Evolutionary conservation across 1,140 invertebrate genomes (phyloP), one percentile per base, ranked within the genome.

Genomic region (Megalonaias nervosa): DNA sequence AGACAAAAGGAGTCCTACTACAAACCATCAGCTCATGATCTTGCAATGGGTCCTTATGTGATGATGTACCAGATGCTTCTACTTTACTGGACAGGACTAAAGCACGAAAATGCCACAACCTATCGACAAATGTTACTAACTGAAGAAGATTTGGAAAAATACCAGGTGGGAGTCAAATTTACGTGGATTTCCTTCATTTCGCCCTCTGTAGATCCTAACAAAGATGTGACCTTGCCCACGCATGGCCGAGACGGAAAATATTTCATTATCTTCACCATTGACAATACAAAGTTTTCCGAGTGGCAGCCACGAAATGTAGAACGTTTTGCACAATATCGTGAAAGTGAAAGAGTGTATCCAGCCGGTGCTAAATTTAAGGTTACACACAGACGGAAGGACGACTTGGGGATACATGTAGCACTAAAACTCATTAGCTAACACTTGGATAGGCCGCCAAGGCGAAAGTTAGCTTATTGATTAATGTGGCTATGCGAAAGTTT

Each of bases 101-200:
- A 48, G 13, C 19, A 16, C 4, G 75, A 77, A 66, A 57, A 15
- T 38, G 58, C 19, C 0, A 70, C 48, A 1, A 77, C 75, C 11
- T 77, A 77, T 19, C 38, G 62, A 17, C 62, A 65, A 31, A 77
- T 77, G 75, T 38, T 64, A 56, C 68, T 71, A 1, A 17, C 15
- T 4, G 0, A 77, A 71, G 14, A 61, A 48, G 75, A 77, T 48
- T 5, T 61, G 16, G 21, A 70, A 55, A 77, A 64, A 58, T 77
- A 77, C 38, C 31, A 64, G 23, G 21, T 38, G 48, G 75, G 75
- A 1, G 71, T 69, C 12, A 69, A 21, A 13, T 77, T 77, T 57
- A 55, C 38, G 6, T 77, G 75, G 75, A 60, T 58, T 6, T 65
- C 59, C 19, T 71, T 77, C 75, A 19, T 71, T n/a, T n/a, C n/a